Evolutionary conservation across 2,113 vertebrate species (phyloP), one percentile per base, ranked within the genome.

Genomic region (Thinocorus orbignyianus): DNA sequence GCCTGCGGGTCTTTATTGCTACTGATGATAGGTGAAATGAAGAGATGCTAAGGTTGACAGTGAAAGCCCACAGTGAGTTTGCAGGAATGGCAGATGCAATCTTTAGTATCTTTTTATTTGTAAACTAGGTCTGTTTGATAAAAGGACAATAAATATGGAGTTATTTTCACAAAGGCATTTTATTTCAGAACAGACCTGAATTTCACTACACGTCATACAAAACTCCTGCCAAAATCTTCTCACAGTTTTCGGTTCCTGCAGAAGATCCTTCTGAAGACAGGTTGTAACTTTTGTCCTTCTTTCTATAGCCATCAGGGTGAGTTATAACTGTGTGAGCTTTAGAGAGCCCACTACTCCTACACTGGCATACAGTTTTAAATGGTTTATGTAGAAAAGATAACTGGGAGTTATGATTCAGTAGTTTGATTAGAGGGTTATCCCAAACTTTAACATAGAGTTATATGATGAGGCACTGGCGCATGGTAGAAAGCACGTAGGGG

Each of bases 1-100:
- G 37, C 51, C 79, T 77, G 66, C 54, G 90, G 73, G 62, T 85
- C 84, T 94, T 92, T 87, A 88, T 79, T 87, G 69, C 54, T 92
- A 54, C 1, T 83, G 68, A 30, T 86, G n/a, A 54, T 17, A 42
- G 39, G 79, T 48, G 41, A 93, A 80, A 94, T 28, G 51, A 13
- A 73, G 31, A 24, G 46, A 66, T 62, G 71, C 12, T 77, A 62
- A 46, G 6, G 37, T n/a, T 93, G 42, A 60, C 46, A 77, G 37
- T 42, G 72, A 77, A 92, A 96, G 44, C 71, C 64, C 37, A 41
- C 0, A 2, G 49, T 83, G 81, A 88, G 30, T 80, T 66, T 86
- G 25, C n/a, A 78, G 58, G 74, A 90, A 44, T 35, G 28, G 37
- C 33, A 88, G 31, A 46, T 73, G 42, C 7, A 87, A 49, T 69